phyloP scores from a whole-genome alignment of 2,888 invertebrate genomes.

The Sinopyrophorus schimmeli region DNA sequence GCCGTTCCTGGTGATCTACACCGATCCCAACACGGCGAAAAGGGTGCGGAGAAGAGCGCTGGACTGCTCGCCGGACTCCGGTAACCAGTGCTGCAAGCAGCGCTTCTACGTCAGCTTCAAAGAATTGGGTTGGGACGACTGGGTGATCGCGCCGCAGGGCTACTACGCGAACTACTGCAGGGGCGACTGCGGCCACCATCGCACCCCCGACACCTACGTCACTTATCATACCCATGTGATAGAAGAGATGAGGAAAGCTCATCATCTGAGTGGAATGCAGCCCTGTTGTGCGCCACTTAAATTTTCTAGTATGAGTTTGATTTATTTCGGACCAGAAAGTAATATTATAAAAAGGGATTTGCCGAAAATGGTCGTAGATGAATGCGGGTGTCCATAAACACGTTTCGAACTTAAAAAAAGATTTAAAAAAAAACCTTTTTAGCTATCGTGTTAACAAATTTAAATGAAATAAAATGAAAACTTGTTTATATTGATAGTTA shows the following conservation, averaged over 20 bases:
- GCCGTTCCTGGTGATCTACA: slow-evolving; percentile 82
- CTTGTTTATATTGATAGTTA: slow-evolving; percentile 27
- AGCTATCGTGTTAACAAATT: slow-evolving; percentile 33
- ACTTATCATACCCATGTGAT: slow-evolving; percentile 90
- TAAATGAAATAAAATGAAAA: slow-evolving; percentile 12
- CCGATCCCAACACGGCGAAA: slow-evolving; percentile 69
- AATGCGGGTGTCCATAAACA: slow-evolving; percentile 88
- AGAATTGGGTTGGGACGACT: slow-evolving; percentile 91
- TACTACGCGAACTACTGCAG: slow-evolving; percentile 94
- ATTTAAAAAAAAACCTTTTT: slow-evolving; percentile 21
- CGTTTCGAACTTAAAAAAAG: slow-evolving; percentile 2
- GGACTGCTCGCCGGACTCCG: slow-evolving; percentile 74
- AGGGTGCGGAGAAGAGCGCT: slow-evolving; percentile 80
- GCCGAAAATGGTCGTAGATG: slow-evolving; percentile 95
- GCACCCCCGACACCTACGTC: slow-evolving; percentile 80
- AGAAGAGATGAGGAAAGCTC: slow-evolving; percentile 83
- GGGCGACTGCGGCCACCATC: slow-evolving; percentile 81
- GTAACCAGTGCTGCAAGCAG: slow-evolving; percentile 84
- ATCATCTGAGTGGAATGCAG: slow-evolving; percentile 75
- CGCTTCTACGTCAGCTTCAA: slow-evolving; percentile 90
- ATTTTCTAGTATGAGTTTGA: slow-evolving; percentile 89
- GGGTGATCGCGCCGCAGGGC: slow-evolving; percentile 83
- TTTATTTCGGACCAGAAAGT: slow-evolving; percentile 88
- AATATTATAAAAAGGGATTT: slow-evolving; percentile 92
- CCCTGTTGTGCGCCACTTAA: slow-evolving; percentile 92